phyloP scores from a whole-genome alignment of 2,113 vertebrate species.

The Rafetus swinhoei region DNA sequence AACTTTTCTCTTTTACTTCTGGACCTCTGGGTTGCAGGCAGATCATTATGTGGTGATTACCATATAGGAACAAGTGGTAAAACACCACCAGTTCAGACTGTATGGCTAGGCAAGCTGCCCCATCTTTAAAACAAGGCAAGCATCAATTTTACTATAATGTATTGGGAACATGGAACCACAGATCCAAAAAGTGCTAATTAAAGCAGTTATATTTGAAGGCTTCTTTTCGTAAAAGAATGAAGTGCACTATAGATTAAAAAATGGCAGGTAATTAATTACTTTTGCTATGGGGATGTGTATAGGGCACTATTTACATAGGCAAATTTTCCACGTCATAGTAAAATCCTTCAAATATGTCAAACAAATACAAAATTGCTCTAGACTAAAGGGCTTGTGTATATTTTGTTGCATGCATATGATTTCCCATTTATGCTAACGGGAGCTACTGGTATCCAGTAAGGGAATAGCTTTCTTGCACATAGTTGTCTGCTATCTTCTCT shows the following conservation, averaged over 20 bases:
- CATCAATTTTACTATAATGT: not conserved
- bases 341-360: not conserved
- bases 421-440: not conserved
- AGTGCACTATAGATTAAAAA: not conserved
- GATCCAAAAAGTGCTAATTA: not conserved
- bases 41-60: not conserved
- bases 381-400: not conserved
- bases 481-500: not conserved
- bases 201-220: not conserved
- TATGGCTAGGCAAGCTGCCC: not conserved
- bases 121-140: too few species aligned
- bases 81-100: not conserved
- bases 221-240: not conserved
- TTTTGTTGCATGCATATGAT: not conserved
- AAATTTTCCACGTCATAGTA: not conserved
- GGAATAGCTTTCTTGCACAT: not conserved
- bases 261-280: not conserved
- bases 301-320: not conserved
- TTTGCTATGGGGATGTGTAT: not conserved
- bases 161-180: not conserved
- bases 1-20: not conserved
- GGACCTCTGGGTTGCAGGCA: not conserved
- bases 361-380: not conserved
- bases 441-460: not conserved
- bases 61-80: not conserved